phyloP scores from a whole-genome alignment of 1,140 invertebrate genomes.

The Drosophila oshimai region DNA sequence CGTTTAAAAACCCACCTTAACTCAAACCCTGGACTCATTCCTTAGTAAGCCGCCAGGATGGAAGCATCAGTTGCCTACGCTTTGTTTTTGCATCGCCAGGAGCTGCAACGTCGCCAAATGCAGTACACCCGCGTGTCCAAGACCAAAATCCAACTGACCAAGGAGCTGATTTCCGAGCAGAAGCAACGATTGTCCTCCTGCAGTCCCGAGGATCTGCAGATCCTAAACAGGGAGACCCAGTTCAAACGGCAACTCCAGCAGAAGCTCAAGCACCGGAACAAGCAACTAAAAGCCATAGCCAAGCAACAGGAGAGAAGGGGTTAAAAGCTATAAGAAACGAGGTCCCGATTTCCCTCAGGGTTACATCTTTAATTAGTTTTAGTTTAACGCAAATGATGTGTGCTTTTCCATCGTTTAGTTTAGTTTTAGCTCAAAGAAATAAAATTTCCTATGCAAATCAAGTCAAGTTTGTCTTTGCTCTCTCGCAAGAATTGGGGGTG shows the following conservation, averaged over 20 bases:
- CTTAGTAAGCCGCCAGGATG: conserved; percentile 34
- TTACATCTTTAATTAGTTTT: conserved; percentile 31
- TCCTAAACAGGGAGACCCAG: conserved; percentile 43
- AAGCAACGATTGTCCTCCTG: conserved; percentile 44
- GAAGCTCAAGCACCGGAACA: conserved; percentile 42
- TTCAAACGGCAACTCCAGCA: conserved; percentile 47
- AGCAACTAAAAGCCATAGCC: conserved; percentile 38
- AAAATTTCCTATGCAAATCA: conserved; percentile 50
- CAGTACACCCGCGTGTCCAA: conserved; percentile 34
- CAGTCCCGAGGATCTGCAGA: conserved; percentile 57
- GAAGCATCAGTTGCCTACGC: conserved; percentile 53
- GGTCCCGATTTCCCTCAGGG: not conserved
- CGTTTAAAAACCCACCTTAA: conserved; percentile 17
- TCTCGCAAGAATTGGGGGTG: not conserved
- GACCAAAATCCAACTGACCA: conserved; percentile 56
- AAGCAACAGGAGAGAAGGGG: conserved; percentile 20
- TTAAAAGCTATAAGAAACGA: not conserved
- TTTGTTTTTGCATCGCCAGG: conserved; percentile 59
- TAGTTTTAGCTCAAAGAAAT: conserved; percentile 46
- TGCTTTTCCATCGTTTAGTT: conserved; percentile 22
- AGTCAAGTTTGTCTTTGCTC: conserved; percentile 13
- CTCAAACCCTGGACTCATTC: conserved; percentile 22
- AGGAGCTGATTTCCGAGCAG: conserved; percentile 38
- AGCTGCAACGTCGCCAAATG: conserved; percentile 45
- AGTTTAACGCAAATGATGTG: conserved; percentile 35